Conservation (phyloP, 2,113 vertebrate species). For the Myiozetetes cayanensis region DNA sequence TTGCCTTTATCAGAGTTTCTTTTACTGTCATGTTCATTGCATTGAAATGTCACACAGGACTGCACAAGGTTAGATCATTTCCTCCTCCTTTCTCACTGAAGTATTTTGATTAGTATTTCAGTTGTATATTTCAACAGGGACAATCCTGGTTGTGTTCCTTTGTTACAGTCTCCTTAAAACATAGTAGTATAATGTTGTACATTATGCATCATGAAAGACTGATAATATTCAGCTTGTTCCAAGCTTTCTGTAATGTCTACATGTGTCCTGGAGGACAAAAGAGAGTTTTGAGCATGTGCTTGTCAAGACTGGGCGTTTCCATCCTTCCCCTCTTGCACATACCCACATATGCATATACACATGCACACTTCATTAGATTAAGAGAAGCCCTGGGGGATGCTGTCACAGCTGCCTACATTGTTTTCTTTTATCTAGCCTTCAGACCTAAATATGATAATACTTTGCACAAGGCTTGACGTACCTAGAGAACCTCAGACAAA, state of each 20-base stretch:
- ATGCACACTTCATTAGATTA: not conserved
- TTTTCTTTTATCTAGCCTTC: not conserved
- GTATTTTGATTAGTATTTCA: slow-evolving; percentile 1
- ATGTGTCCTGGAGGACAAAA: not conserved
- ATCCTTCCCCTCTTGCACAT: not conserved
- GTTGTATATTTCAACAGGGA: not conserved
- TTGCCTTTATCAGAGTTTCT: not conserved
- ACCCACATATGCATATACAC: not conserved
- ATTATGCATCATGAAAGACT: not conserved
- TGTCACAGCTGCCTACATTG: not conserved
- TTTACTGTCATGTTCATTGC: not conserved
- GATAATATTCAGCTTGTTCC: not conserved
- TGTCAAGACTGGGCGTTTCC: not conserved
- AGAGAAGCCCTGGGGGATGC: not conserved
- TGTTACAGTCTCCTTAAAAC: not conserved
- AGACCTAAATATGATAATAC: not conserved
- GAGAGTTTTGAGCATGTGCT: not conserved
- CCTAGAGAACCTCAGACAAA: not conserved
- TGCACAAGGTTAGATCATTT: not conserved
- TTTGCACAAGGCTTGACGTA: not conserved
- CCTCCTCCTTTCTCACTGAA: not conserved
- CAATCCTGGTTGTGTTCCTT: not conserved
- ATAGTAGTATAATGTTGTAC: not conserved
- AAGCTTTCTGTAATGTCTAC: not conserved
- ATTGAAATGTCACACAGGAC: not conserved